Base-by-base conservation (phyloP, 2,888 invertebrate species). In the Mythimna albipuncta region DNA sequence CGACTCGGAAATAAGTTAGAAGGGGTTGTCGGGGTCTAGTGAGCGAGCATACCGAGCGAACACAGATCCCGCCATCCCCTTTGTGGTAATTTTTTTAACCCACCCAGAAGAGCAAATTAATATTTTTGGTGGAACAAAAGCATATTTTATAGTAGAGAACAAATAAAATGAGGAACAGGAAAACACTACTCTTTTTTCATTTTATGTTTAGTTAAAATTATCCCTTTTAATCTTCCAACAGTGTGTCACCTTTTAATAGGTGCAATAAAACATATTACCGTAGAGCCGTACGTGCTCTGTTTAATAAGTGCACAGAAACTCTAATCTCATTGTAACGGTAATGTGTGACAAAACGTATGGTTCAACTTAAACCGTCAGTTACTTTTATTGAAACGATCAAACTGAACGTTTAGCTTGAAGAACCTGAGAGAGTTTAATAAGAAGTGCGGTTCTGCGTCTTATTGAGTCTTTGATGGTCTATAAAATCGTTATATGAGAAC, bases 191-290 rank as follows among this genome's bases (percentile, higher is more conserved):
- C 4, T 10, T 54, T 38, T 38, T 9, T 10, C 3, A 19, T 16
- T 16, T 52, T n/a, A n/a, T 19, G 5, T 11, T 26, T 55, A 6
- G 6, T 26, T 57, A 57, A 57, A 19, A 21, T 41, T 32, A 10
- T 52, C 19, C 21, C 19, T 50, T 64, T 6, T 10, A 57, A 10
- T 52, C 21, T 26, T 5, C n/a, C 35, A n/a, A 58, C 75, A 59
- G 61, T 84, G 58, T 84, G 72, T 61, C n/a, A 38, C 54, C 10
- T 50, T 57, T 63, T 68, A 64, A 67, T 47, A 26, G 68, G 47
- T 72, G 61, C 64, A 85, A 79, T 91, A 89, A 89, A 91, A 90
- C 91, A 91, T 92, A 90, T 91, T 88, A 92, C 83, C 81, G 50
- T 66, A 11, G 70, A 82, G 82, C 73, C 72, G 84, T 86, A 92